phyloP scores from a whole-genome alignment of 2,113 vertebrate species.

The Tragelaphus buxtoni region DNA sequence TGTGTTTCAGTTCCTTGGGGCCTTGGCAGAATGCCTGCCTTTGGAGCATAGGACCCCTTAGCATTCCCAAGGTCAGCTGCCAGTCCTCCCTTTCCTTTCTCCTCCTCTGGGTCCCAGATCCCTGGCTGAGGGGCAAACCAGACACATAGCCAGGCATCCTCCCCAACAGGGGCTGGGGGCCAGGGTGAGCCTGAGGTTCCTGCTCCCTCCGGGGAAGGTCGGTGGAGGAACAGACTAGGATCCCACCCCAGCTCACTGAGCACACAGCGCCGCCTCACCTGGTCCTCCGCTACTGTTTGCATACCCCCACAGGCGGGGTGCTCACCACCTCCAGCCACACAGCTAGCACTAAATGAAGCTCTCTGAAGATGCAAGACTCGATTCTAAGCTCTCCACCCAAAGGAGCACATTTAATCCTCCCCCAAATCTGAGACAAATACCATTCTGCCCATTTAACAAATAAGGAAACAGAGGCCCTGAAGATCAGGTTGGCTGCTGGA shows the following conservation, averaged over 20 bases:
- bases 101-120: background rate
- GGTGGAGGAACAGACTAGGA: background rate
- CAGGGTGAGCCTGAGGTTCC: background rate
- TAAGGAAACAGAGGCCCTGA: background rate
- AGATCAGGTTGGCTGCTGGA: background rate
- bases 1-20: background rate
- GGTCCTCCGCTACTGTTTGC: accelerated
- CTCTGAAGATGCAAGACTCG: background rate
- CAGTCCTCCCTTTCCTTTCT: background rate
- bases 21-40: background rate
- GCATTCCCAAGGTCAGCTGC: background rate
- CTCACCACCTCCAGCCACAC: background rate
- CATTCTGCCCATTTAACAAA: background rate
- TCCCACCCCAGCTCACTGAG: background rate
- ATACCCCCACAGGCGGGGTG: background rate
- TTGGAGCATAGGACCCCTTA: background rate
- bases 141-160: background rate
- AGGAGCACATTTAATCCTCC: background rate
- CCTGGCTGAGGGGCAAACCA: background rate
- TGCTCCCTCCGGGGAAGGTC: background rate
- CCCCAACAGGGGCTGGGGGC: background rate
- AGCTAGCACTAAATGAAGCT: accelerated
- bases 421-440: background rate
- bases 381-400: background rate
- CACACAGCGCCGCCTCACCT: background rate